Evolutionary conservation across 2,797 vertebrate species (phyloP).

Genomic region (Philypnodon macrostomus): DNA sequence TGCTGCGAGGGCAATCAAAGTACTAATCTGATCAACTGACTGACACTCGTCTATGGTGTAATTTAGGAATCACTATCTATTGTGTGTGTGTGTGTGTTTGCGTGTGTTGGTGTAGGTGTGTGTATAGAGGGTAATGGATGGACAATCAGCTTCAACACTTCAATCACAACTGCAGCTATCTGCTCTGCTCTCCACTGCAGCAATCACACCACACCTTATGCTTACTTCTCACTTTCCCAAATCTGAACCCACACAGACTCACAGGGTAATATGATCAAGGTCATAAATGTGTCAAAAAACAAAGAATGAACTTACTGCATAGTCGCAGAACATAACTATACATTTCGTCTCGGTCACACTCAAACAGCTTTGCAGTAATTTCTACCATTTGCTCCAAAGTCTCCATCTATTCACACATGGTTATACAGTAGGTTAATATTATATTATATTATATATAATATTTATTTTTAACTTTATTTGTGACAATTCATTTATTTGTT

Average conservation of each 20-base stretch:
- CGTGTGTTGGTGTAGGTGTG: slow-evolving; percentile 1
- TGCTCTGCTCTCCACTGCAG: slow-evolving; percentile 42
- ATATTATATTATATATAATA: neutral
- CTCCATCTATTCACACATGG: slow-evolving; percentile 77
- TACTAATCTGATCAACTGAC: slow-evolving; percentile 65
- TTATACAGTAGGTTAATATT: neutral
- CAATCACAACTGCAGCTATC: slow-evolving; percentile 61
- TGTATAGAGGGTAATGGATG: slow-evolving; percentile 34
- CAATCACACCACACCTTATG: slow-evolving; percentile 55
- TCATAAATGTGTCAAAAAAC: neutral
- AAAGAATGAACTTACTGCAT: slow-evolving; percentile 81
- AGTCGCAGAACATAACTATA: slow-evolving; percentile 83
- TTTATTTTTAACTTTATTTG: neutral
- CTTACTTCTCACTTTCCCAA: slow-evolving; percentile 8
- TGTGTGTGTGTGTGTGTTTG: slow-evolving; percentile 10
- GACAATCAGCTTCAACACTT: slow-evolving; percentile 68
- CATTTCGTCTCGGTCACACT: slow-evolving; percentile 92
- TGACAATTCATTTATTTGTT: slow-evolving; percentile 11
- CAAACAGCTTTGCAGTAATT: slow-evolving; percentile 87
- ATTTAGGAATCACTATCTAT: slow-evolving; percentile 52
- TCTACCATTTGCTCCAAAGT: slow-evolving; percentile 87
- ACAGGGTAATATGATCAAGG: neutral
- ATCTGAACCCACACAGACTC: slow-evolving; percentile 2
- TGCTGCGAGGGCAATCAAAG: slow-evolving; percentile 61
- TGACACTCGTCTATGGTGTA: slow-evolving; percentile 42